Base-by-base conservation (phyloP, 1,140 invertebrate species). In the Trissolcus basalis region DNA sequence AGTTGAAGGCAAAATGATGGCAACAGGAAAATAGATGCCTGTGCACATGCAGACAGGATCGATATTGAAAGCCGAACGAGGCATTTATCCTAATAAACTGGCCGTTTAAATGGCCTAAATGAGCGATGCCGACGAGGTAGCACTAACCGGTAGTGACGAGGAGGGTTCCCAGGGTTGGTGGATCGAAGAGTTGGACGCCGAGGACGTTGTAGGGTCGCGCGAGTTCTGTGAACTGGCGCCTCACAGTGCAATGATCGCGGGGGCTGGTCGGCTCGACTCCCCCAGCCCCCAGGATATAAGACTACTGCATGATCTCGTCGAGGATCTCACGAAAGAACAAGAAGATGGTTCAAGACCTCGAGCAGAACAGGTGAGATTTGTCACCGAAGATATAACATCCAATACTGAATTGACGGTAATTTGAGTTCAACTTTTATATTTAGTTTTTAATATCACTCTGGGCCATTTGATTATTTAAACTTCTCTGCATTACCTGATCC, bases 251-350 rank as follows among this genome's bases (percentile, higher is more conserved):
- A 83, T 86, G 83, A 86, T 81, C 60, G 77, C 80, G 82, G 86
- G 84, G 83, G 83, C 81, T 85, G 85, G 84, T 14, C 80, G 83
- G 84, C 77, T 82, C 32, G 83, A 85, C 43, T 82, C 85, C 80
- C 85, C 85, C 81, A 87, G 84, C 82, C 84, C 84, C 85, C 85
- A 87, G 72, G 86, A 87, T 67, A 86, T 86, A 53, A 79, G 83
- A 64, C 81, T 87, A 45, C 82, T 87, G 32, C 82, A 87, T 49
- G 83, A 87, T 15, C 79, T 87, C 41, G 85, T 87, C 58, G 86
- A 87, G 54, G 85, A 87, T 79, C 80, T 87, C n/a, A 63, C 84
- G 43, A 87, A 85, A 73, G 86, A 86, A 53, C 82, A 86, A 53
- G 86, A 86, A 7, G 85, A 87, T 14, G 81, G 78, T 12, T 55